Evolutionary conservation across 2,797 vertebrate genomes (phyloP), one percentile per base, ranked within the genome.

Genomic region (Pelodytes ibericus): DNA sequence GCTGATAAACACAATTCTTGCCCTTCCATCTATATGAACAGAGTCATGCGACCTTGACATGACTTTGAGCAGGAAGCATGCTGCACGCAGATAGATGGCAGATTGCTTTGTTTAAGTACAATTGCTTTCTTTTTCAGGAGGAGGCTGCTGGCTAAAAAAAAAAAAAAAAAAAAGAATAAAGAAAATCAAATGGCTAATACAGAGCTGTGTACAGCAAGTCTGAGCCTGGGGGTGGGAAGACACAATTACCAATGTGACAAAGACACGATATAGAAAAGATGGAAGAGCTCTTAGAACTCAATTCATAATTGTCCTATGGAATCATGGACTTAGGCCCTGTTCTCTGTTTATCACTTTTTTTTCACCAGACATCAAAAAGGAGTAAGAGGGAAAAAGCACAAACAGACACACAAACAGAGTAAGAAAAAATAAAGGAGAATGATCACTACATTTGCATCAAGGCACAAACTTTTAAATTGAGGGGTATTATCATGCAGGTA

Each of bases 81-180:
- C 47, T 8, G 76, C 57, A 79, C 76, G 47, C 76, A 79, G 76
- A 79, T 73, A 56, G 76, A 79, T 73, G 76, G 76, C 47, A 79
- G 76, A 79, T 79, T 79, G 76, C 76, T 79, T 79, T 79, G 76
- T 79, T 79, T 79, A 79, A 79, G 71, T 73, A 79, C 76, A 73
- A 79, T 79, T 79, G 57, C 76, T 73, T 79, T 79, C 49, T 20
- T 73, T 79, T 79, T 69, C 71, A 79, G 71, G 64, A 79, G 61
- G 76, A 79, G 76, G 64, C 76, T 79, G 76, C 63, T 79, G 71
- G 76, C 76, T 68, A 79, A 79, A 73, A 69, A 53, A 75, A 59
- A 2, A 44, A 44, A 13, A 36, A 60, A 56, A 77, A 78, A 66
- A 66, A 41, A 61, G 57, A 63, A 72, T 60, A 77, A 77, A 77